Percentiles rank a stretch among this genome's conserved stretches.
These are phyloP conservation scores for Sinocyclocheilus grahami DNA, from an alignment of 2,113 vertebrate species.

Conservation along the genomic window DNA sequence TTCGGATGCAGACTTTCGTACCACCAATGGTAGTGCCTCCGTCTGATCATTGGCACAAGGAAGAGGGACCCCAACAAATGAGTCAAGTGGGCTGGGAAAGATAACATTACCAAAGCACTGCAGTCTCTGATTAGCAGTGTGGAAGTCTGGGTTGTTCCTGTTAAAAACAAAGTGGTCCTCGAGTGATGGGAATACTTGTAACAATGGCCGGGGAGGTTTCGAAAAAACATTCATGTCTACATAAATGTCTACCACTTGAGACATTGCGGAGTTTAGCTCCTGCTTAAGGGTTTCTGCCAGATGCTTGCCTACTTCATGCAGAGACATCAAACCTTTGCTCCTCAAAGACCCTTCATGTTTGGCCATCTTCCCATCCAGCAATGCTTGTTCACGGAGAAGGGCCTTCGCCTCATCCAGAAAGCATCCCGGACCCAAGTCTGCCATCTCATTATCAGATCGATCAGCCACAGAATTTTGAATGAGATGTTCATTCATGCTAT, in stretches of 20 bases:
- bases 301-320: constrained; percentile 93
- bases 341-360: constrained; percentile 83
- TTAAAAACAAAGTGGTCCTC: constrained; percentile 91
- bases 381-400: constrained; percentile 87
- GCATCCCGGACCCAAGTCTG: constrained; percentile 90
- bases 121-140: constrained; percentile 92
- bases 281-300: constrained; percentile 96
- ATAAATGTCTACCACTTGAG: constrained; percentile 98
- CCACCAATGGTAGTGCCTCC: constrained; percentile 93
- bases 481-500: constrained; percentile 55
- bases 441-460: constrained; percentile 90
- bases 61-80: constrained; percentile 87
- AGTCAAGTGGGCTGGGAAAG: constrained; percentile 93
- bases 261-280: constrained; percentile 97
- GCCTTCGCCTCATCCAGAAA: constrained; percentile 91
- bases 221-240: constrained; percentile 97
- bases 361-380: constrained; percentile 82
- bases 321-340: constrained; percentile 80
- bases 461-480: constrained; percentile 73
- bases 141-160: constrained; percentile 94
- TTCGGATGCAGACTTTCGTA: constrained; percentile 92
- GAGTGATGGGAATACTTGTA: constrained; percentile 94
- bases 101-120: constrained; percentile 98
- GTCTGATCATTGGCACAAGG: constrained; percentile 91
- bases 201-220: constrained; percentile 89